Evolutionary conservation across 2,113 vertebrate species (phyloP), one percentile per base, ranked within the genome.

Genomic region (Motacilla tschutschensis): DNA sequence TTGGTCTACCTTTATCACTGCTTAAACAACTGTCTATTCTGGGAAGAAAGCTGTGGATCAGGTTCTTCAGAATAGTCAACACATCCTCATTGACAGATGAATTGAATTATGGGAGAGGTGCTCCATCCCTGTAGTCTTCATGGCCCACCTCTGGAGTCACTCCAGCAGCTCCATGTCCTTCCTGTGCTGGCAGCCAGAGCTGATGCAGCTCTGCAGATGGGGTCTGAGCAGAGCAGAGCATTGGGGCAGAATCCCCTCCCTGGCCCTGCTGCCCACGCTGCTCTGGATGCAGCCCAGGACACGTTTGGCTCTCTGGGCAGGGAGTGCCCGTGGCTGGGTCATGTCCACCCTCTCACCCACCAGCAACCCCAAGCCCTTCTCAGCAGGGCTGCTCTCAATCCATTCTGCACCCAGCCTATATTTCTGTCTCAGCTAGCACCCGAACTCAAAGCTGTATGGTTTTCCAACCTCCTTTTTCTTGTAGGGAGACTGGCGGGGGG

Each of bases 91-190:
- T 72, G 72, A 75, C 24, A 55, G 40, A 38, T 46, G 5, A 71
- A 54, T 46, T 71, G 19, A 84, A 38, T 72, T 72, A 50, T 3
- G 8, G 48, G 21, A 62, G 13, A 54, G 29, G 4, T 40, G 3
- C 40, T 76, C 17, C 33, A 69, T 0, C 16, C 24, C 17, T 47
- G 19, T 20, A 4, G 7, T 12, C 7, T 53, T 47, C 0, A 0
- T 1, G 40, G 13, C 6, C 44, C 19, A 6, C 16, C 16, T 3
- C 29, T 53, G 47, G 19, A 17, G 3, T 35, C 10, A 0, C 10
- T 77, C 17, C 63, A 62, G 0, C 47, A 31, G 47, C 0, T 36
- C 22, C 35, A 0, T 36, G 55, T 70, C 64, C 9, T 26, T 48
- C 8, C 74, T 57, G 13, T 57, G 50, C 44, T 43, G 57, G 9